Conservation (phyloP, 2,113 vertebrate genomes). For the Catagonus wagneri region DNA sequence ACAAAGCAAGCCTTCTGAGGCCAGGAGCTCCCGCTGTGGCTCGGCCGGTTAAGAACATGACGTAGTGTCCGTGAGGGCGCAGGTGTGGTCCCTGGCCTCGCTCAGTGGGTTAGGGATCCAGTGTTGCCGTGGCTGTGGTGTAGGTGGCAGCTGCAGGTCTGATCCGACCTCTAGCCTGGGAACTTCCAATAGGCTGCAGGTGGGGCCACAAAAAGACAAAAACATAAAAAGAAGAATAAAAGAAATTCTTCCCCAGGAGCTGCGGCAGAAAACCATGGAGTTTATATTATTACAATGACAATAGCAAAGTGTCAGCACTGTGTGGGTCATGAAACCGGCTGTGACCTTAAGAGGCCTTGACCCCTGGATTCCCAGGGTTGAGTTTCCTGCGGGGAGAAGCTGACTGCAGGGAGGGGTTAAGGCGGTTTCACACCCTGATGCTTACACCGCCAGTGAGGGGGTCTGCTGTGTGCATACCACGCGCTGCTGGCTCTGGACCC, state of each 20-base stretch:
- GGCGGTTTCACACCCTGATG: not conserved
- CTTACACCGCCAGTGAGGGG: not conserved
- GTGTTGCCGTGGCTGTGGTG: too few species aligned
- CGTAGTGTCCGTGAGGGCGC: too few species aligned
- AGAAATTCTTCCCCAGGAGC: not conserved
- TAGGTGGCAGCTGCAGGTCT: too few species aligned
- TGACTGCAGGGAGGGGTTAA: not conserved
- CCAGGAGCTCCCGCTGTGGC: too few species aligned
- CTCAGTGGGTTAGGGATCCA: too few species aligned
- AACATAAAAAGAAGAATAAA: too few species aligned
- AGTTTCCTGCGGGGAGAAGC: not conserved
- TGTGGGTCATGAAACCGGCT: not conserved
- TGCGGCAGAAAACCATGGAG: not conserved
- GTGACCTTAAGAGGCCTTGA: not conserved
- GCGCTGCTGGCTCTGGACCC: not conserved
- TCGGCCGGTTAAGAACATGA: too few species aligned
- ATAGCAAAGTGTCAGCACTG: not conserved
- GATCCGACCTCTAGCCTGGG: too few species aligned
- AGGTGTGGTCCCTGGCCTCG: too few species aligned
- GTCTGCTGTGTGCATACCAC: accelerated
- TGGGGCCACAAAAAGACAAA: too few species aligned
- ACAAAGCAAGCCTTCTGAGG: too few species aligned
- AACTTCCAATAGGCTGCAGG: too few species aligned
- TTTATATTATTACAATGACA: not conserved
- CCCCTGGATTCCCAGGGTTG: not conserved